Percentiles rank a stretch among this genome's conserved stretches.
Conservation (phyloP, 1,140 invertebrate species). For the Bursaphelenchus mucronatus region DNA sequence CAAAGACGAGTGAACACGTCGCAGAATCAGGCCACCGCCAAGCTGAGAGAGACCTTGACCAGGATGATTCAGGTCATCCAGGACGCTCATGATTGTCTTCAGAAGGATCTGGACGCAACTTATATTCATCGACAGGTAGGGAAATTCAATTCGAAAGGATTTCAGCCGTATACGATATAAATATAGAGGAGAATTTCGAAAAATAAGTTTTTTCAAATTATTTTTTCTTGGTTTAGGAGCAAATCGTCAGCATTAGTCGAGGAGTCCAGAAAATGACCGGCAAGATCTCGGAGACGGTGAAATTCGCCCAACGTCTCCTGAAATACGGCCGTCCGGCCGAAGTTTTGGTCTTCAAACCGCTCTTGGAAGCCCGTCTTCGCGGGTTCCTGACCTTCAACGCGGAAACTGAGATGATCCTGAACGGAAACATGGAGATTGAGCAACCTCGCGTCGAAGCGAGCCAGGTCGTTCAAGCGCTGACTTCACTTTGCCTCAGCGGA, state of each 20-base stretch:
- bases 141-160: conserved; percentile 21
- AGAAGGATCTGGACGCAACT: conserved; percentile 87
- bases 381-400: conserved; percentile 76
- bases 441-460: conserved; percentile 3
- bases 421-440: not conserved
- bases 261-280: conserved; percentile 80
- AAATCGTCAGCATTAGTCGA: too few species aligned
- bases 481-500: not conserved
- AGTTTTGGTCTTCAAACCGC: conserved; percentile 85
- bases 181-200: conserved; percentile 70
- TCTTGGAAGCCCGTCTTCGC: conserved; percentile 84
- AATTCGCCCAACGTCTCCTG: conserved; percentile 83
- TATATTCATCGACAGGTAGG: conserved; percentile 73
- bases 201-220: conserved; percentile 68
- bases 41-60: conserved; percentile 86
- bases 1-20: conserved; percentile 49
- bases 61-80: conserved; percentile 77
- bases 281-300: conserved; percentile 83
- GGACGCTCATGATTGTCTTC: conserved; percentile 82
- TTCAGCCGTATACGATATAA: too few species aligned
- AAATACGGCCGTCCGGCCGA: conserved; percentile 85
- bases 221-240: not conserved
- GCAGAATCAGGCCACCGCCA: conserved; percentile 68
- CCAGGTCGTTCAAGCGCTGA: not conserved
- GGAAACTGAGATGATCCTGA: conserved; percentile 66